Percentiles rank a stretch among this genome's conserved stretches.
Evolutionary conservation across 2,888 invertebrate species (phyloP).

Genomic region (Branchipolynoe longqiensis): DNA sequence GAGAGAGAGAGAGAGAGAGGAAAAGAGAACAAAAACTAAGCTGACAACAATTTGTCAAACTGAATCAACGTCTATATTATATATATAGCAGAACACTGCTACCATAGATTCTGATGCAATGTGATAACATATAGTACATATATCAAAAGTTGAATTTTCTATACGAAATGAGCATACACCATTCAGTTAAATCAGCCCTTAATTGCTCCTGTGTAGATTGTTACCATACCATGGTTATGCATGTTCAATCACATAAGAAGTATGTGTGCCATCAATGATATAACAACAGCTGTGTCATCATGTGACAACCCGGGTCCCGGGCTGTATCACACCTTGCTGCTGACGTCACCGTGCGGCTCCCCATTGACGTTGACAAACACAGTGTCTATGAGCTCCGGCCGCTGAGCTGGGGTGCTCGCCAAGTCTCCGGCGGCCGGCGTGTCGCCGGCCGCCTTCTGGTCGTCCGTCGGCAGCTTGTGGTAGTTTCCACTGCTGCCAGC

Average conservation of each 20-base stretch:
- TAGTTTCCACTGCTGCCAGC: constrained; percentile 18
- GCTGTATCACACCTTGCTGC: constrained; percentile 4
- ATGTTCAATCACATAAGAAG: not conserved
- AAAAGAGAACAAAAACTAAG: not conserved
- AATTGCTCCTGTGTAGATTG: not conserved
- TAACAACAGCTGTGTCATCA: not conserved
- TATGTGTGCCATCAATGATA: not conserved
- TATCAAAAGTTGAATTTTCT: not conserved
- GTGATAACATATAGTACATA: no score
- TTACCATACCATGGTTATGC: no score
- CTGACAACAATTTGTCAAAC: not conserved
- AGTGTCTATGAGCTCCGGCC: constrained; percentile 10
- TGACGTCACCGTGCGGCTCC: not conserved
- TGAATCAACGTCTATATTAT: not conserved
- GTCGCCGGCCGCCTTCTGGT: not conserved
- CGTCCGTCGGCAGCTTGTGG: constrained; percentile 31
- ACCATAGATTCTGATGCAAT: no score
- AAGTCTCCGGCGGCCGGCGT: not conserved
- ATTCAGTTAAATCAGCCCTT: not conserved
- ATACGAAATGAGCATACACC: not conserved
- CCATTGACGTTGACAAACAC: constrained; percentile 30
- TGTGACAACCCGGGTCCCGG: not conserved
- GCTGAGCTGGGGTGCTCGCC: not conserved
- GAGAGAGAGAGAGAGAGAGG: no score
- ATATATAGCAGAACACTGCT: not conserved